These are phyloP conservation scores for Hemaris fuciformis DNA, from an alignment of 2,888 invertebrate genomes.

Conservation along the genomic window DNA sequence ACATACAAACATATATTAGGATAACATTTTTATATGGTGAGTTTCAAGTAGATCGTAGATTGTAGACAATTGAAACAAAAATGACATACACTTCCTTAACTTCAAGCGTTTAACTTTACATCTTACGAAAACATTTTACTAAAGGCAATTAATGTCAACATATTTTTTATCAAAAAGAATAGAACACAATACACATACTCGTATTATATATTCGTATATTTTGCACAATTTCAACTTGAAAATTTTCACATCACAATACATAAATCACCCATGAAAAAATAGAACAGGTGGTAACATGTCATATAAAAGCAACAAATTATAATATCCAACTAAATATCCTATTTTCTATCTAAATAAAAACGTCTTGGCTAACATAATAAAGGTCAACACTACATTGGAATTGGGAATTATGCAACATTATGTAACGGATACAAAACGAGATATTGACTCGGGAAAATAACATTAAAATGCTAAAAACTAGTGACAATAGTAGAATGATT, in stretches of 20 bases:
- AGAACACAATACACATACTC: not conserved
- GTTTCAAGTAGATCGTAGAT: too few relatives aligned
- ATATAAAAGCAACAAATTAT: not conserved
- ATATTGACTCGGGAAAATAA: not conserved
- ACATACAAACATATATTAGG: too few relatives aligned
- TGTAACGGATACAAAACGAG: slow-evolving; percentile 1
- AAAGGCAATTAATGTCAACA: too few relatives aligned
- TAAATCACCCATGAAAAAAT: not conserved
- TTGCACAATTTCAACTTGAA: not conserved
- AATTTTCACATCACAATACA: too few relatives aligned
- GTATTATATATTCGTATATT: not conserved
- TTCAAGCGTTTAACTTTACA: too few relatives aligned
- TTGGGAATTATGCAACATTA: not conserved
- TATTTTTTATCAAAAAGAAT: too few relatives aligned
- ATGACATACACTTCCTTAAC: too few relatives aligned
- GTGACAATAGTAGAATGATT: not conserved
- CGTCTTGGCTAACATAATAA: not conserved
- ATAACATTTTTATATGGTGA: too few relatives aligned
- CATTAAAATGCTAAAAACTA: not conserved
- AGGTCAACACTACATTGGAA: not conserved
- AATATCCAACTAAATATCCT: not conserved
- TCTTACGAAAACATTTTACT: too few relatives aligned
- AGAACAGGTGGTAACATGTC: not conserved
- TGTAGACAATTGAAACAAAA: too few relatives aligned
- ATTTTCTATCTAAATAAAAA: not conserved